These are phyloP conservation scores for Eulemur mongoz DNA, from an alignment of 2,797 vertebrate genomes.

Conservation along the genomic window DNA sequence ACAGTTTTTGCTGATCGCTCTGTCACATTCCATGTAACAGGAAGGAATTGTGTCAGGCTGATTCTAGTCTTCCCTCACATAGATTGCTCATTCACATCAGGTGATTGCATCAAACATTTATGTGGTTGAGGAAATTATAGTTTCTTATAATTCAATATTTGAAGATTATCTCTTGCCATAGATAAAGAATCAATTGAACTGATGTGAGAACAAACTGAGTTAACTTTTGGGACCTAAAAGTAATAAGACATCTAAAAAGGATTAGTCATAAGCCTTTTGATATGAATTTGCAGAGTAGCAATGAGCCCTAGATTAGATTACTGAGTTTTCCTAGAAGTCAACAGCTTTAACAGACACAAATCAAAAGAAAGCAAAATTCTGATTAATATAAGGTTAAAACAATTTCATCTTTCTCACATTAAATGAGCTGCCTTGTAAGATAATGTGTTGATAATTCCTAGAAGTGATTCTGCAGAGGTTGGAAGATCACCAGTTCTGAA, in stretches of 20 bases:
- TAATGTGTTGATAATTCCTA: background rate
- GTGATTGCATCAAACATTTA: background rate
- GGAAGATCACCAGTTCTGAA: background rate
- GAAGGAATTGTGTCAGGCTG: constrained; percentile 10
- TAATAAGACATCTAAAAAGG: constrained; percentile 6
- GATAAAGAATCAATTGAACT: constrained; percentile 5
- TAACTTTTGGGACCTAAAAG: constrained; percentile 21
- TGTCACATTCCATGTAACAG: background rate
- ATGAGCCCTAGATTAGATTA: background rate
- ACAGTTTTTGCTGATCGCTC: background rate
- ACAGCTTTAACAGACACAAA: background rate
- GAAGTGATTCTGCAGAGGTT: background rate
- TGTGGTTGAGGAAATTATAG: constrained; percentile 33
- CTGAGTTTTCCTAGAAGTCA: background rate
- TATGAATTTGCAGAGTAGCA: constrained; percentile 25
- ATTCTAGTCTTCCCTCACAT: constrained; percentile 5
- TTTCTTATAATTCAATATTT: constrained; percentile 37
- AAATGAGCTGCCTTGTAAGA: background rate
- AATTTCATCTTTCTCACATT: constrained; percentile 40
- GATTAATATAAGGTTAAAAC: background rate
- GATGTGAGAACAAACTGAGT: background rate
- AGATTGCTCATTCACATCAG: background rate
- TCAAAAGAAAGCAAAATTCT: constrained; percentile 31
- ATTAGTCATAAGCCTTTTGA: constrained; percentile 22
- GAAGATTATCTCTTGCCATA: constrained; percentile 20